A percentile compares a stretch with the other conserved stretches of the same genome.
phyloP scores from a whole-genome alignment of 2,888 invertebrate genomes.

The Chaitophorus viminalis region DNA sequence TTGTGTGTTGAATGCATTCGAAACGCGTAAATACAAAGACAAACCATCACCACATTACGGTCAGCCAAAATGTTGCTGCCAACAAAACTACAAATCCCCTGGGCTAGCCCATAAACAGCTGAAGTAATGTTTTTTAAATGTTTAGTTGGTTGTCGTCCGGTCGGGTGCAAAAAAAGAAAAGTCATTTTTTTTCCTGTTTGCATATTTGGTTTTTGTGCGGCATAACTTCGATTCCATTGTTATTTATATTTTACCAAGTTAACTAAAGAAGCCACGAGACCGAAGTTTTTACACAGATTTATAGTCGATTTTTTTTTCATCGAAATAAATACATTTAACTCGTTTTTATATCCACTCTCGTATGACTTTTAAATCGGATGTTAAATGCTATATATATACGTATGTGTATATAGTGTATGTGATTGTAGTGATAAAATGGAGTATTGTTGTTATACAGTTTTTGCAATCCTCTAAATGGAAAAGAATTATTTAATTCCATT shows the following conservation, averaged over 20 bases:
- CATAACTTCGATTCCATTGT: slow-evolving; percentile 58
- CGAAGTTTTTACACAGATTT: slow-evolving; percentile 49
- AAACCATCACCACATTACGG: slow-evolving; percentile 46
- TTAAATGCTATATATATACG: neutral
- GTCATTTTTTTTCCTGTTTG: slow-evolving; percentile 43
- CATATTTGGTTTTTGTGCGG: slow-evolving; percentile 38
- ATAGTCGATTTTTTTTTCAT: slow-evolving; percentile 30
- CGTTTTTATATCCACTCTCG: slow-evolving; percentile 29
- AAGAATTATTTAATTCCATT: slow-evolving; percentile 18
- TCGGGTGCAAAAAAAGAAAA: slow-evolving; percentile 42
- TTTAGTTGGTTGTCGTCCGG: slow-evolving; percentile 50
- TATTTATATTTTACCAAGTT: slow-evolving; percentile 51
- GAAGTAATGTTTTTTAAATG: slow-evolving; percentile 59
- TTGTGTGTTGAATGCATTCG: slow-evolving; percentile 39
- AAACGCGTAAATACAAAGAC: slow-evolving; percentile 52
- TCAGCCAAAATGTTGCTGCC: slow-evolving; percentile 52
- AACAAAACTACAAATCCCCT: slow-evolving; percentile 50
- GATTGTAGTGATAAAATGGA: neutral
- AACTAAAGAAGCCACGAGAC: slow-evolving; percentile 35
- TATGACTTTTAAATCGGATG: slow-evolving; percentile 39
- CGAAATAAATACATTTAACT: slow-evolving; percentile 42
- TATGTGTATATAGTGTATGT: neutral
- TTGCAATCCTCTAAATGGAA: slow-evolving; percentile 29
- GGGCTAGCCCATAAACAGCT: slow-evolving; percentile 38
- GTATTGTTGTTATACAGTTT: slow-evolving; percentile 13